Conservation (phyloP, 2,113 vertebrate species). For the Thamnophis sirtalis region DNA sequence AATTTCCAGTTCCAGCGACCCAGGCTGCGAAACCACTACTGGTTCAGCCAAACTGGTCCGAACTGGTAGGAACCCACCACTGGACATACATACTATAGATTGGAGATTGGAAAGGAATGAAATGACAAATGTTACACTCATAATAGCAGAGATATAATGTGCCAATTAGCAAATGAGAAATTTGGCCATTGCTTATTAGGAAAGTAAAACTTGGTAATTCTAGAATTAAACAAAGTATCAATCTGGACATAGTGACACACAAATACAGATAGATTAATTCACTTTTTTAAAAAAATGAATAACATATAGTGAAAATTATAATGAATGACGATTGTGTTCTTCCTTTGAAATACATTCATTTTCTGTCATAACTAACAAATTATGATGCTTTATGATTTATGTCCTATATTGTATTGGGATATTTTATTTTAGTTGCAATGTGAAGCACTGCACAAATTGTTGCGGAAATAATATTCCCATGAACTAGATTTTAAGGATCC, state of each 20-base stretch:
- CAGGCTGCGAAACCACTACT: no score
- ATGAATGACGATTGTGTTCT: not conserved
- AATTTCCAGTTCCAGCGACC: no score
- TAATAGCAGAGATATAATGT: not conserved
- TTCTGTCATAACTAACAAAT: not conserved
- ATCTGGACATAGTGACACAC: not conserved
- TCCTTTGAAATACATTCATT: not conserved
- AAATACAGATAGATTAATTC: not conserved
- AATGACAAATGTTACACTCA: not conserved
- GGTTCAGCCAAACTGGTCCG: no score
- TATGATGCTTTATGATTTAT: constrained; percentile 5
- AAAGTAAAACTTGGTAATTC: not conserved
- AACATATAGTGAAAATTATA: not conserved
- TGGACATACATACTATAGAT: no score
- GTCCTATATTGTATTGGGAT: constrained; percentile 1
- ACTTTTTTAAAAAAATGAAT: not conserved
- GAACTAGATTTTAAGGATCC: constrained; percentile 29
- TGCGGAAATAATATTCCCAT: constrained; percentile 21
- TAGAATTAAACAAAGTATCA: not conserved
- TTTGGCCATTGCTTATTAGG: not conserved
- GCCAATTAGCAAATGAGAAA: not conserved
- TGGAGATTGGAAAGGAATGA: not conserved
- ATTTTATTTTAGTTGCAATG: not conserved
- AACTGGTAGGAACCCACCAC: no score
- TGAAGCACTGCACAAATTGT: constrained; percentile 12